Conservation (phyloP, 2,797 vertebrate genomes). For the Tragelaphus eurycerus region DNA sequence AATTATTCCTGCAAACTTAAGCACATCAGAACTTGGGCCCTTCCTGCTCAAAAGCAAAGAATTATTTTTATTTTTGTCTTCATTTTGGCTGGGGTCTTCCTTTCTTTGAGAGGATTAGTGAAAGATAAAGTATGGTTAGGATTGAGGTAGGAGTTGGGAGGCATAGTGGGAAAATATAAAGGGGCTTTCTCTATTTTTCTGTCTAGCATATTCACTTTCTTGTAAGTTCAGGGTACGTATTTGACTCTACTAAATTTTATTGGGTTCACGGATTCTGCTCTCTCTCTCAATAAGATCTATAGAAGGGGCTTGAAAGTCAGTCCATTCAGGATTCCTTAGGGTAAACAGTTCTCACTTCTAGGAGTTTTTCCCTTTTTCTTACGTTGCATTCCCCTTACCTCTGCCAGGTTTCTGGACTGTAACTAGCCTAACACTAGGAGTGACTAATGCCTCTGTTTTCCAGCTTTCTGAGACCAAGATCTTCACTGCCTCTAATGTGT, state of each 20-base stretch:
- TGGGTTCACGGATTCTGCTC: neutral
- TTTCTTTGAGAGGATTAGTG: conserved; percentile 5
- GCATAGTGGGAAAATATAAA: conserved; percentile 10
- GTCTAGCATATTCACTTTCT: neutral
- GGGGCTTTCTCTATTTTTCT: neutral
- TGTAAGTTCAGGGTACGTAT: neutral
- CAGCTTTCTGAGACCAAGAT: conserved; percentile 99
- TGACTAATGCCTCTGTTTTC: conserved; percentile 40
- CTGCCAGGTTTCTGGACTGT: conserved; percentile 1
- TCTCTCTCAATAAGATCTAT: neutral
- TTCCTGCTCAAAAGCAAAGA: conserved; percentile 30
- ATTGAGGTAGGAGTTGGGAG: neutral
- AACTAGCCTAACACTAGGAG: neutral
- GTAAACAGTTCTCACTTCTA: conserved; percentile 5
- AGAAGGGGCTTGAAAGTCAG: neutral
- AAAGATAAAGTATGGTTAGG: conserved; percentile 25
- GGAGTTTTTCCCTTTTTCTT: neutral
- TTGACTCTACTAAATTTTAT: neutral
- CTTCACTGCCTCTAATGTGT: conserved; percentile 97
- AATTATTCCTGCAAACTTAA: neutral
- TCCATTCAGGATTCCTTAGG: neutral
- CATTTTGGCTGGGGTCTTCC: neutral
- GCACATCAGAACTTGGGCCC: neutral
- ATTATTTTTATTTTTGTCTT: conserved; percentile 34
- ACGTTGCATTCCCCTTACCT: neutral